Percentiles rank a stretch among this genome's conserved stretches.
Conservation (phyloP, 2,888 invertebrate genomes). For the Coleophora flavipennella region DNA sequence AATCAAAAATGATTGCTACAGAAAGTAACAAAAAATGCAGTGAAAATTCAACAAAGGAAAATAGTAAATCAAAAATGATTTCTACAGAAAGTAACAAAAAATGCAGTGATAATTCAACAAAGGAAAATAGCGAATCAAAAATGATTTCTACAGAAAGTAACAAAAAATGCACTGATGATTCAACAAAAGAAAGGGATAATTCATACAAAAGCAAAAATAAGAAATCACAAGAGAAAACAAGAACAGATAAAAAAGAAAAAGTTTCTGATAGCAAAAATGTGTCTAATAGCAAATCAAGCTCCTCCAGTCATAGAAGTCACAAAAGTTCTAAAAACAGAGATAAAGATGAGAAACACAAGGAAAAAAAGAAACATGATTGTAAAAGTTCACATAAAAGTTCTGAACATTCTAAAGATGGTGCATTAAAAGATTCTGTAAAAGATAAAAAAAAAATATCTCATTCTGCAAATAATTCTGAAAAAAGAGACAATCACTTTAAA, state of each 20-base stretch:
- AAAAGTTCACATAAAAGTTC: conserved; percentile 27
- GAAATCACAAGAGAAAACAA: conserved; percentile 26
- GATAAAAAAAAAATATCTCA: conserved; percentile 28
- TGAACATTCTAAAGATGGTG: conserved; percentile 26
- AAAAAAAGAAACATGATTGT: conserved; percentile 33
- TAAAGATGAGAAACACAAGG: conserved; percentile 22
- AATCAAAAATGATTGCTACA: no score
- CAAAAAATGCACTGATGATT: conserved; percentile 8
- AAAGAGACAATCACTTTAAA: conserved; percentile 16
- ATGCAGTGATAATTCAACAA: conserved; percentile 6
- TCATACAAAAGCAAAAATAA: conserved; percentile 22
- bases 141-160: conserved; percentile 12
- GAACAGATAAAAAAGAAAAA: conserved; percentile 30
- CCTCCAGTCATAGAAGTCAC: conserved; percentile 19
- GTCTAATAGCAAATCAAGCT: conserved; percentile 15
- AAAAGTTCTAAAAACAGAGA: conserved; percentile 28
- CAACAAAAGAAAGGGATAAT: conserved; percentile 13
- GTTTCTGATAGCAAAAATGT: conserved; percentile 29
- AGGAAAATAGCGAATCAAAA: not conserved
- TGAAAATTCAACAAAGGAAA: not conserved
- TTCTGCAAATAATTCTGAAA: conserved; percentile 33
- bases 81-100: conserved; percentile 14
- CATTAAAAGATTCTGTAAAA: conserved; percentile 25
- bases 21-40: conserved; percentile 16
- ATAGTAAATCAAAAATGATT: no score